Percentiles rank a stretch among this genome's conserved stretches.
Conservation (phyloP, 2,113 vertebrate genomes). For the Rhinoderma darwinii region DNA sequence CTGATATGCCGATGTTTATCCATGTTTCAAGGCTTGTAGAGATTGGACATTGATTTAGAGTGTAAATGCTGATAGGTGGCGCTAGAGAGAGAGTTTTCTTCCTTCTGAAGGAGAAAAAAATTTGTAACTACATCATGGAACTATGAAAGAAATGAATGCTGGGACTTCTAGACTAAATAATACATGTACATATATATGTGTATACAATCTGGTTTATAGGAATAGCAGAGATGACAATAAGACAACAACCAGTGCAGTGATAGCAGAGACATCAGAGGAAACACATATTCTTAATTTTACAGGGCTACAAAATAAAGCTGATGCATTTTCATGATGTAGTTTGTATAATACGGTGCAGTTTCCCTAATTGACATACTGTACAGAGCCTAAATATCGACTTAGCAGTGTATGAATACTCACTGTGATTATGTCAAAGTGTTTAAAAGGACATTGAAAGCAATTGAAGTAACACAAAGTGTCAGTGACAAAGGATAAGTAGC, state of each 20-base stretch:
- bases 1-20: too few species aligned
- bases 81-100: neutral
- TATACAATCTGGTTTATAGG: neutral
- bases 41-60: neutral
- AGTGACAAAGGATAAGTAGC: conserved; percentile 10
- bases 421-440: conserved; percentile 54
- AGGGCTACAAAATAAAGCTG: neutral
- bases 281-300: neutral
- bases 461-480: conserved; percentile 34
- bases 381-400: neutral
- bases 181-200: neutral
- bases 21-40: neutral
- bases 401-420: conserved; percentile 15
- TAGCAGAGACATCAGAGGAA: neutral
- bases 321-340: neutral
- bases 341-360: neutral
- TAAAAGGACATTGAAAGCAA: conserved; percentile 51
- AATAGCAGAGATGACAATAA: neutral
- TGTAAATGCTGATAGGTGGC: neutral
- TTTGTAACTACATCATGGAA: neutral
- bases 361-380: neutral
- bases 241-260: neutral
- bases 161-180: neutral
- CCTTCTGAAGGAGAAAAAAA: neutral
- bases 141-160: neutral